These are phyloP conservation scores for Lepidochitona cinerea DNA, from an alignment of 2,888 invertebrate species.

Conservation along the genomic window DNA sequence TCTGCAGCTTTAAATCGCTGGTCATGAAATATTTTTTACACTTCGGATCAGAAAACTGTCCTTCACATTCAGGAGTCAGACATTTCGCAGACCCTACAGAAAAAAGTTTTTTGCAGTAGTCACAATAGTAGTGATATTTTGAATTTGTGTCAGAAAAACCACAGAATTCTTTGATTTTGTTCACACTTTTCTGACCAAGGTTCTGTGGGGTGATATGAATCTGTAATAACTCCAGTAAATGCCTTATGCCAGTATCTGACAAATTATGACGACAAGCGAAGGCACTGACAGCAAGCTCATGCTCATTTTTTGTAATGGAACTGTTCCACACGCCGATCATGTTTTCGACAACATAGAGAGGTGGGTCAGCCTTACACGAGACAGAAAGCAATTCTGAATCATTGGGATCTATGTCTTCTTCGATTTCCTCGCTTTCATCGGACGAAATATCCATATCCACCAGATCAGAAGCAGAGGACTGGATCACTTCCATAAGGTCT, in stretches of 20 bases:
- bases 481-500: not conserved
- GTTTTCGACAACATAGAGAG: not conserved
- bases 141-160: not conserved
- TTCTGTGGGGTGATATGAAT: not conserved
- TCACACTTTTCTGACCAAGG: not conserved
- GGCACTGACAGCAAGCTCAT: not conserved
- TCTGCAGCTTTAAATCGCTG: not conserved
- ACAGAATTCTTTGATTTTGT: slow-evolving; percentile 17
- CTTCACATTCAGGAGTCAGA: not conserved
- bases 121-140: not conserved
- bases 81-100: not conserved
- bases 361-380: not conserved
- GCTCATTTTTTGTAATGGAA: not conserved
- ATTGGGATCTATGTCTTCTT: not conserved
- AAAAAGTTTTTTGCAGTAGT: not conserved
- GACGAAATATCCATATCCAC: not conserved
- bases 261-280: not conserved
- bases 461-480: slow-evolving; percentile 1
- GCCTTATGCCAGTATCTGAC: not conserved
- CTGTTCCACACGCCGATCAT: not conserved
- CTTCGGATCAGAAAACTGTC: not conserved
- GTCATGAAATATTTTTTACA: not conserved
- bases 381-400: not conserved
- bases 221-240: not conserved
- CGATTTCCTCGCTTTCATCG: slow-evolving; percentile 6